Evolutionary conservation across 2,797 vertebrate genomes (phyloP).

Genomic region (Poeciliopsis presidionis): DNA sequence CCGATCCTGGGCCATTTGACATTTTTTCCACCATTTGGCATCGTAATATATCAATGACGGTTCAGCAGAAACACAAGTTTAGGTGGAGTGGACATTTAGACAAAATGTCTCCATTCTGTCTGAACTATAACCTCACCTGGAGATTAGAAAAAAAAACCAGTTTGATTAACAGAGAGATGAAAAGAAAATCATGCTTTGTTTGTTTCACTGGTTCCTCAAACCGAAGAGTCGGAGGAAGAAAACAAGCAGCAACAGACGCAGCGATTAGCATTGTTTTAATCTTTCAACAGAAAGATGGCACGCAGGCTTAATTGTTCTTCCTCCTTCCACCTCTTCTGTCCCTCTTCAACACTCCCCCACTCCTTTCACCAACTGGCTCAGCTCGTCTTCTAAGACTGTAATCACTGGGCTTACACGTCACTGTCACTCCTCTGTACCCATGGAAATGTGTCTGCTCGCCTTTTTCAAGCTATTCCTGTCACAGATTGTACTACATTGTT

Average conservation of each 20-base stretch:
- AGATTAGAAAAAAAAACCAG: slow-evolving; percentile 6
- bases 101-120: too few relatives aligned
- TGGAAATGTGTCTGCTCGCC: slow-evolving; percentile 31
- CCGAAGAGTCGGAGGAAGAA: slow-evolving; percentile 4
- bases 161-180: background rate
- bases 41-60: slow-evolving; percentile 27
- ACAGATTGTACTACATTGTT: slow-evolving; percentile 10
- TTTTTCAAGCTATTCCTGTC: slow-evolving; percentile 29
- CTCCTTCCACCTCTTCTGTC: slow-evolving; percentile 29
- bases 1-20: slow-evolving; percentile 24
- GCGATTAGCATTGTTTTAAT: slow-evolving; percentile 24
- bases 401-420: slow-evolving; percentile 69
- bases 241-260: slow-evolving; percentile 18
- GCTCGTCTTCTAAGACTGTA: slow-evolving; percentile 69
- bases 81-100: background rate
- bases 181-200: background rate
- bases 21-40: slow-evolving; percentile 37
- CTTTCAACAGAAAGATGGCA: slow-evolving; percentile 19
- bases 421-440: slow-evolving; percentile 62
- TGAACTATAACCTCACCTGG: background rate
- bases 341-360: slow-evolving; percentile 47
- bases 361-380: slow-evolving; percentile 58
- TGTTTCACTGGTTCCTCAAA: background rate
- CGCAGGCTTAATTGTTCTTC: slow-evolving; percentile 31
- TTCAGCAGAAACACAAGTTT: slow-evolving; percentile 1